A percentile compares a stretch with the other conserved stretches of the same genome.
These are phyloP conservation scores for Ondatra zibethicus DNA, from an alignment of 2,113 vertebrate genomes.

Conservation along the genomic window DNA sequence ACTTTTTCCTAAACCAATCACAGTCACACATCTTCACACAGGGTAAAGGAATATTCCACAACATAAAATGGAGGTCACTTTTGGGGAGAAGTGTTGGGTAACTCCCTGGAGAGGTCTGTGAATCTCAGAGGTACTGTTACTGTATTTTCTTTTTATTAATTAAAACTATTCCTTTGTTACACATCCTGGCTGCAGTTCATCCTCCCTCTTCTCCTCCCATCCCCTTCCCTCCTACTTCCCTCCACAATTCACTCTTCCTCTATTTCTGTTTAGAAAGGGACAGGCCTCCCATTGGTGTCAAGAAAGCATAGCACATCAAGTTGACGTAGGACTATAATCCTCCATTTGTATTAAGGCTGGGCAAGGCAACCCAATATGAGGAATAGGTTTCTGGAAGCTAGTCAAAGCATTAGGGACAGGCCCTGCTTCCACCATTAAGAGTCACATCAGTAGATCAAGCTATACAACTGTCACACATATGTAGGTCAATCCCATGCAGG, in stretches of 20 bases:
- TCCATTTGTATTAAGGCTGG: neutral
- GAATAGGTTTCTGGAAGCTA: neutral
- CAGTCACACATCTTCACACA: too few relatives aligned
- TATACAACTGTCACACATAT: neutral
- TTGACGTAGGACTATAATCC: neutral
- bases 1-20: too few relatives aligned
- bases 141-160: too few relatives aligned
- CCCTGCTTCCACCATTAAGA: neutral
- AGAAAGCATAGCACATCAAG: neutral
- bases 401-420: neutral
- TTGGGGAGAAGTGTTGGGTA: neutral
- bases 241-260: neutral
- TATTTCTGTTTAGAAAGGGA: neutral
- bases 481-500: neutral
- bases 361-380: neutral
- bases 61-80: neutral
- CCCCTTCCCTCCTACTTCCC: neutral
- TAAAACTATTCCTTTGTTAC: too few relatives aligned
- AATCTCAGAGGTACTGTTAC: neutral
- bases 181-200: too few relatives aligned
- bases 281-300: neutral
- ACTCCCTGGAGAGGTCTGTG: neutral
- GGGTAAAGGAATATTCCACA: too few relatives aligned
- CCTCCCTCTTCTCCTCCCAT: neutral
- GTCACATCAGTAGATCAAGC: neutral